These are phyloP conservation scores for Lophotis ruficrista DNA, from an alignment of 2,113 vertebrate species.

Conservation along the genomic window DNA sequence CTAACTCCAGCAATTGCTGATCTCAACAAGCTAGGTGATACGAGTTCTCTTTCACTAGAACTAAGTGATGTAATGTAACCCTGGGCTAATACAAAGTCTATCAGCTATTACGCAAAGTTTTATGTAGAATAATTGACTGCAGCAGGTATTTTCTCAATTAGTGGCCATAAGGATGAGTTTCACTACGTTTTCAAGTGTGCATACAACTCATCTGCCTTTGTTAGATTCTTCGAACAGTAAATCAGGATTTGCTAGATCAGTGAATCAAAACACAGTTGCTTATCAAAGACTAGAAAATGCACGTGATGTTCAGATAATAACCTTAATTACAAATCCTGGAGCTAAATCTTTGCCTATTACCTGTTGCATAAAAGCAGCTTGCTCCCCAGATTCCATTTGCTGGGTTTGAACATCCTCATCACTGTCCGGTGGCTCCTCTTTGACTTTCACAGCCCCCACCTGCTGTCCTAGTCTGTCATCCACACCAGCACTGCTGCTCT, in stretches of 20 bases:
- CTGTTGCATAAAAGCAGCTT: slow-evolving; percentile 94
- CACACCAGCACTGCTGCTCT: slow-evolving; percentile 77
- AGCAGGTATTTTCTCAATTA: slow-evolving; percentile 61
- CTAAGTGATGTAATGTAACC: slow-evolving; percentile 36
- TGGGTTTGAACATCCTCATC: slow-evolving; percentile 88
- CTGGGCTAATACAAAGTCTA: slow-evolving; percentile 55
- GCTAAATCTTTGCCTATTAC: slow-evolving; percentile 93
- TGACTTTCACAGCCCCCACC: slow-evolving; percentile 90
- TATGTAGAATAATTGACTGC: slow-evolving; percentile 49
- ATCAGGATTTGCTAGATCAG: slow-evolving; percentile 54
- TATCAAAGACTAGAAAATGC: slow-evolving; percentile 40
- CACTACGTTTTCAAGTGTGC: slow-evolving; percentile 63
- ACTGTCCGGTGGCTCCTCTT: slow-evolving; percentile 92
- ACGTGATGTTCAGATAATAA: slow-evolving; percentile 87
- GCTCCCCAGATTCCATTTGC: slow-evolving; percentile 86
- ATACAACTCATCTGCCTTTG: slow-evolving; percentile 33
- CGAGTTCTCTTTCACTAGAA: slow-evolving; percentile 58
- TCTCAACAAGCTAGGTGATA: slow-evolving; percentile 71
- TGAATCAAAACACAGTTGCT: slow-evolving; percentile 56
- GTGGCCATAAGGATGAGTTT: slow-evolving; percentile 59
- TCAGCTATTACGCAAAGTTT: slow-evolving; percentile 22
- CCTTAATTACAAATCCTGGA: slow-evolving; percentile 93
- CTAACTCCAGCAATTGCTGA: slow-evolving; percentile 61
- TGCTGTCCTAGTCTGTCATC: slow-evolving; percentile 79
- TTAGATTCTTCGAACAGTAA: slow-evolving; percentile 59